These are phyloP conservation scores for Ceraclea dissimilis DNA, from an alignment of 2,888 invertebrate genomes.

Conservation along the genomic window DNA sequence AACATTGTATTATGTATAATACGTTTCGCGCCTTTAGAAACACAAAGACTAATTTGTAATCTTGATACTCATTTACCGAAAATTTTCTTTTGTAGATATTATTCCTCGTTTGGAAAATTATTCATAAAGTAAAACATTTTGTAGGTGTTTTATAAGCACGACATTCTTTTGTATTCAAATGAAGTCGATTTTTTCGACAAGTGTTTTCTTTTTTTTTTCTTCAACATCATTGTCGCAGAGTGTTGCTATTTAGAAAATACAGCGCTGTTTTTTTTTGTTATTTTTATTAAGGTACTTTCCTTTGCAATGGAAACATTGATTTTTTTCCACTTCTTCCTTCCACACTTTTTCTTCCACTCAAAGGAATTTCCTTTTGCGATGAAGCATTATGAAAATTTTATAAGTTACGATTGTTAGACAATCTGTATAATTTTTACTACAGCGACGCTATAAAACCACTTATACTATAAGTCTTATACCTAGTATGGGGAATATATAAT, in stretches of 20 bases:
- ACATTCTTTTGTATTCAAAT: slow-evolving; percentile 3
- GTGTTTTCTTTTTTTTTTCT: neutral
- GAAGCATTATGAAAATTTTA: neutral
- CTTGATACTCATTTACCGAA: slow-evolving; percentile 3
- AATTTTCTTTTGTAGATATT: neutral
- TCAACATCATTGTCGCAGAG: neutral
- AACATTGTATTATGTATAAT: too few relatives aligned
- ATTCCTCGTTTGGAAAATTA: slow-evolving; percentile 1
- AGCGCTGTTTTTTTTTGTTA: neutral
- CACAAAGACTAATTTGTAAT: slow-evolving; percentile 6
- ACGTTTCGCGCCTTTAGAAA: too few relatives aligned
- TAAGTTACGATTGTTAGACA: too few relatives aligned
- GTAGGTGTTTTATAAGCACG: slow-evolving; percentile 2
- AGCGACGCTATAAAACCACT: too few relatives aligned
- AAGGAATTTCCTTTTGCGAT: neutral
- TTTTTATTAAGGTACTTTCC: neutral
- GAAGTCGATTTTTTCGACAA: slow-evolving; percentile 1
- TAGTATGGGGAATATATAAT: too few relatives aligned
- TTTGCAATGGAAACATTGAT: neutral
- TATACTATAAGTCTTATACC: too few relatives aligned
- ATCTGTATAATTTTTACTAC: too few relatives aligned
- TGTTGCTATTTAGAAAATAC: neutral
- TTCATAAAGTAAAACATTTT: slow-evolving; percentile 5
- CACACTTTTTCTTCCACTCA: neutral
- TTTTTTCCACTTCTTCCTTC: neutral